Base-by-base conservation (phyloP, 2,888 invertebrate genomes). In the Trissolcus japonicus region DNA sequence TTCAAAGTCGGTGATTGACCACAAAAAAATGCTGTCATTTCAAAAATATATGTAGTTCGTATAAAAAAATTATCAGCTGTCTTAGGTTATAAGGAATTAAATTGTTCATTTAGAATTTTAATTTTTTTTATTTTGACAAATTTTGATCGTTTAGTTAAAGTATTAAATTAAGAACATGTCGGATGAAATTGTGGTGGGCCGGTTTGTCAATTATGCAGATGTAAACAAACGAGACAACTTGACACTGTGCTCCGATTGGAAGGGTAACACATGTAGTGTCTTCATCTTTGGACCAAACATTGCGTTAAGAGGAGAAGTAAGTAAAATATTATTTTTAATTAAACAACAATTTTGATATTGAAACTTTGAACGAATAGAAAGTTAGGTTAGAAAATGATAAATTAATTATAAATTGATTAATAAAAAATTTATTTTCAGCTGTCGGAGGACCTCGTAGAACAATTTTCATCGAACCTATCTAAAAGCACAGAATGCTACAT, bases 161-260 rank as follows among this genome's bases (percentile, higher is more conserved):
- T 11, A 4, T 35, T 35, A 35, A 11, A 4, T 35, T 11, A 1
- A 9, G 6, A 46, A 46, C 14, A 60, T 17, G 29, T 57, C 56
- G 66, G 51, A 46, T 43, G 67, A 67, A 53, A 53, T 74, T n/a
- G 67, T 57, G 16, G 67, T 74, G 11, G 25, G 43, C 11, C 25
- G 56, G 14, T 62, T 74, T 48, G 17, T 67, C 21, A 74, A 74
- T 19, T 51, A 67, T 50, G 74, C 53, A 11, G 50, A 62, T 35
- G 17, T 40, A 57, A 74, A 67, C 13, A 57, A 62, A 40, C 43
- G 62, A 50, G 67, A 74, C 56, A 17, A 11, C 29, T 57, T 74
- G 13, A 62, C 41, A 7, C 54, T 75, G 50, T 75, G 74, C 16
- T 51, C 68, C 0, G 68, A 75, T 14, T 75, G 74, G 74, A 29